These are phyloP conservation scores for Vipera ursinii DNA, from an alignment of 2,797 vertebrate species.

Conservation along the genomic window DNA sequence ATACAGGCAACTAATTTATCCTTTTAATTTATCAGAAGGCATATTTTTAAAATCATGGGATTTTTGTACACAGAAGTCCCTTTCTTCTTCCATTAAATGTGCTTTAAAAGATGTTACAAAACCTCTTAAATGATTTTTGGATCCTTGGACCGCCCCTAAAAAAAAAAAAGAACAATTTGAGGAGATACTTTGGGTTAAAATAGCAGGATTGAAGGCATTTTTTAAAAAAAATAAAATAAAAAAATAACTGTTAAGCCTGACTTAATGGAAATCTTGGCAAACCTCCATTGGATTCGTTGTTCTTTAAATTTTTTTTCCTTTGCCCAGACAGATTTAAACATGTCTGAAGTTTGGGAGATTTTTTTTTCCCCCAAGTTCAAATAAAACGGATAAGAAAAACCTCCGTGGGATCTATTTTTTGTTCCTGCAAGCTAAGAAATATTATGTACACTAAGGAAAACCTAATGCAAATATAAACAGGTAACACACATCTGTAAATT, in stretches of 20 bases:
- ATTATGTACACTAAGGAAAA: constrained; percentile 49
- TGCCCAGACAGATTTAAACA: constrained; percentile 63
- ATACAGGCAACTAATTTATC: neutral
- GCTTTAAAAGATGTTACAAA: neutral
- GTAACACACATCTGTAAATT: constrained; percentile 75
- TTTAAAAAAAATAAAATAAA: constrained; percentile 50
- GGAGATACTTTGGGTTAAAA: constrained; percentile 59
- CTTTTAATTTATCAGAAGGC: neutral
- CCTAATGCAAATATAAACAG: constrained; percentile 62
- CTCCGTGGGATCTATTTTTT: constrained; percentile 41
- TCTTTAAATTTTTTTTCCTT: constrained; percentile 44
- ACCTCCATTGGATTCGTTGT: constrained; percentile 52
- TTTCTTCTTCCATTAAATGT: constrained; percentile 6
- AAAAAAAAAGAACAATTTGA: constrained; percentile 19
- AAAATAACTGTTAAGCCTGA: constrained; percentile 49
- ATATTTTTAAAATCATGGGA: neutral
- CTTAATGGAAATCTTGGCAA: constrained; percentile 62
- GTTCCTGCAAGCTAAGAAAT: constrained; percentile 63
- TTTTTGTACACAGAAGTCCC: neutral
- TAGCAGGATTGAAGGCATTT: constrained; percentile 57
- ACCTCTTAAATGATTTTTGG: neutral
- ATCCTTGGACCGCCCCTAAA: constrained; percentile 23
- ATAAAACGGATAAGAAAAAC: constrained; percentile 4
- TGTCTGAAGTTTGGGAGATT: constrained; percentile 62
- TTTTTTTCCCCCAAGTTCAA: neutral